Base-by-base conservation (phyloP, 2,888 invertebrate species). In the Clepsis dumicolana region DNA sequence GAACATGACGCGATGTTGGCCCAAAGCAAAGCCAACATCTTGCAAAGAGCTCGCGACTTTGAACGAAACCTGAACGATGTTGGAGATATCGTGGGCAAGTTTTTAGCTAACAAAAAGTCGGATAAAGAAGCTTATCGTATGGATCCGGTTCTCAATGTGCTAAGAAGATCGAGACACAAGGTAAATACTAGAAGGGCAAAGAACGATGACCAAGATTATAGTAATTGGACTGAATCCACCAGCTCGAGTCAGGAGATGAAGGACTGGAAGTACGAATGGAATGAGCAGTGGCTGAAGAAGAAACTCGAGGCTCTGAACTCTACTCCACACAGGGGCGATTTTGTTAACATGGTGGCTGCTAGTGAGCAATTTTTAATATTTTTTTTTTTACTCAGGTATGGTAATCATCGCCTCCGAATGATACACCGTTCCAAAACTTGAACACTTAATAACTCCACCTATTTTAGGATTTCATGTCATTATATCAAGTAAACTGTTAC, bases 281-380 rank as follows among this genome's bases (percentile, higher is more conserved):
- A 74, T 32, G 74, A 79, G 18, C 68, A 73, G 27, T 82, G 82
- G 81, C 21, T 81, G 18, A 67, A 81, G 50, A 86, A 84, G 72
- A 86, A 87, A 64, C 73, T 80, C 32, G 83, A 87, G 61, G 86
- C 84, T 0, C 72, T 88, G 0, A 89, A 90, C 67, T 69, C 81
- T 0, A 71, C 85, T 0, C 32, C 64, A 4, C 76, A 76, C 0
- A 75, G 70, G 18, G 88, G 86, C 4, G 91, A 92, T 54, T 72
- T 71, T 0, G 83, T 92, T 8, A 90, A 91, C 64, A 91, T 92
- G 91, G 81, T 81, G 1, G 91, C 87, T 32, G 92, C 91, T 16
- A 85, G 92, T 82, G 74, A 80, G 80, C 41, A 24, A 1, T 14
- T 62, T 27, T 8, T 54, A 2, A n/a, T n/a, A n/a, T n/a, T n/a